Evolutionary conservation across 2,797 vertebrate genomes (phyloP).

Genomic region (Natrix natrix): DNA sequence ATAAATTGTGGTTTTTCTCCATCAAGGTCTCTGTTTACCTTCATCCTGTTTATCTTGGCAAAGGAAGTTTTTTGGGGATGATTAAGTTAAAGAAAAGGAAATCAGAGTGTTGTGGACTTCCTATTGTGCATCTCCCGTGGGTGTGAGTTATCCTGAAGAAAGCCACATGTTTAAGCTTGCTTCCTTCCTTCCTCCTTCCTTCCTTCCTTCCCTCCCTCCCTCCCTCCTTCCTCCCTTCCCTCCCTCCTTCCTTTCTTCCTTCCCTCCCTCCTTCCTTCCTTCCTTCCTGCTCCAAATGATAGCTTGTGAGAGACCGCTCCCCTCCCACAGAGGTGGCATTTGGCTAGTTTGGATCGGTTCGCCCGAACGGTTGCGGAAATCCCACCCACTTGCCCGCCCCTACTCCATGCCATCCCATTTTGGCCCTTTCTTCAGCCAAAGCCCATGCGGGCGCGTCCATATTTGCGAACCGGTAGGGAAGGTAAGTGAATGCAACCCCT

Average conservation of each 20-base stretch:
- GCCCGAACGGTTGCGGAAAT: too few relatives aligned
- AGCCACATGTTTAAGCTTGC: background rate
- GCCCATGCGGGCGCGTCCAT: too few relatives aligned
- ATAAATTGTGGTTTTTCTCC: background rate
- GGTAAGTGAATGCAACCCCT: too few relatives aligned
- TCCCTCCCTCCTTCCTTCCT: too few relatives aligned
- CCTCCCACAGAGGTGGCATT: too few relatives aligned
- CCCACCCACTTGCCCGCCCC: too few relatives aligned
- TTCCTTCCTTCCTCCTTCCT: background rate
- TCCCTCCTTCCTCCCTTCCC: background rate
- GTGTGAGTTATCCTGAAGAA: background rate
- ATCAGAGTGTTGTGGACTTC: background rate
- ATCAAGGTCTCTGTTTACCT: background rate
- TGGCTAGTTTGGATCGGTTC: too few relatives aligned
- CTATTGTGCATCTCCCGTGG: background rate
- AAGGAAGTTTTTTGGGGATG: background rate
- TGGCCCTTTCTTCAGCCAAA: too few relatives aligned
- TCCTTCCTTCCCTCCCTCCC: background rate
- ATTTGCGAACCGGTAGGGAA: too few relatives aligned
- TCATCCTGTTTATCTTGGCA: constrained; percentile 2
- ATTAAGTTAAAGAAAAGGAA: background rate
- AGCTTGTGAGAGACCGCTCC: too few relatives aligned
- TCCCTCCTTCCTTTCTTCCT: background rate
- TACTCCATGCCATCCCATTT: too few relatives aligned
- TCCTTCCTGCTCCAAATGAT: too few relatives aligned